A percentile compares a stretch with the other conserved stretches of the same genome.
These are phyloP conservation scores for Caradrina clavipalpis DNA, from an alignment of 2,888 invertebrate species.

Conservation along the genomic window DNA sequence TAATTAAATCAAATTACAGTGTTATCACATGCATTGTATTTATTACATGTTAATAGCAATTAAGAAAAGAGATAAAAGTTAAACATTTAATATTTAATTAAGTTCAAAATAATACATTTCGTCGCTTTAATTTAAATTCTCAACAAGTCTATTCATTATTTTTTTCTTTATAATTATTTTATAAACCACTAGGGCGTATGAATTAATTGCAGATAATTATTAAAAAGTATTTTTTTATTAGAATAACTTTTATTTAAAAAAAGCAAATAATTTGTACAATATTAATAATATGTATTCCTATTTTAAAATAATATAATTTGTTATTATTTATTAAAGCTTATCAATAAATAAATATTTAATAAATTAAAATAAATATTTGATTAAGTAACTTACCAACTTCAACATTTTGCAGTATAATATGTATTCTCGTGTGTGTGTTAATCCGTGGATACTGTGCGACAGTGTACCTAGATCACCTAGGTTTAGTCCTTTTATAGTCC, in stretches of 20 bases:
- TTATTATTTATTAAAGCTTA: too few relatives aligned
- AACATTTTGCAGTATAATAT: constrained; percentile 72
- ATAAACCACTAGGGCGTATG: neutral
- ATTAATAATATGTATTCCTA: too few relatives aligned
- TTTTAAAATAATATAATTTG: too few relatives aligned
- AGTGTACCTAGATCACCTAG: constrained; percentile 76
- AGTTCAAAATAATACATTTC: neutral
- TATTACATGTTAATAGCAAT: neutral
- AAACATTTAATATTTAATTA: neutral
- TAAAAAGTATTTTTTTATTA: neutral
- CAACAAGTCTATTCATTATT: neutral
- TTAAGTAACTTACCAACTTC: constrained; percentile 76
- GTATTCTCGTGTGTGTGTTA: constrained; percentile 64
- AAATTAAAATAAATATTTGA: constrained; percentile 7
- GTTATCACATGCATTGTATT: too few relatives aligned
- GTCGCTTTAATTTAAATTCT: neutral
- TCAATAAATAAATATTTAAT: neutral
- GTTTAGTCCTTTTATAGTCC: constrained; percentile 84
- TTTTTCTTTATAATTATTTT: too few relatives aligned
- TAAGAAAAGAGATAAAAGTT: neutral
- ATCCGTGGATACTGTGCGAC: constrained; percentile 69
- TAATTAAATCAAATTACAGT: neutral
- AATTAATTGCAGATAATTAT: neutral
- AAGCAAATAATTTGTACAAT: too few relatives aligned
- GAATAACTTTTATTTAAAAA: too few relatives aligned